These are phyloP conservation scores for Drosophila orosa DNA, from an alignment of 1,140 invertebrate species.

Conservation along the genomic window DNA sequence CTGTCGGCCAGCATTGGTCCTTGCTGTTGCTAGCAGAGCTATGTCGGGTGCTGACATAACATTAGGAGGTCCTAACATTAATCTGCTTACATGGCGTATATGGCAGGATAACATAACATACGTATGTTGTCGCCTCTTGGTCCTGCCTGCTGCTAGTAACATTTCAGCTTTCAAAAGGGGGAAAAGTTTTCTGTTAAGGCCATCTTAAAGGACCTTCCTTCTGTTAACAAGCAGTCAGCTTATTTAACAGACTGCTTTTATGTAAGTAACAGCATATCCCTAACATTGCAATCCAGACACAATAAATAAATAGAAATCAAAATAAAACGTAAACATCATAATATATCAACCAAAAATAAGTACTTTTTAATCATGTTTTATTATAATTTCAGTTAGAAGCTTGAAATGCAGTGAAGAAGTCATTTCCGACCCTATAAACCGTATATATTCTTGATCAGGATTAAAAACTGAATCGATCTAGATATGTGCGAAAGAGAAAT, in stretches of 20 bases:
- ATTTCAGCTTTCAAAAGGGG: neutral
- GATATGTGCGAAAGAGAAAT: too few relatives aligned
- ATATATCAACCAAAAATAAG: too few relatives aligned
- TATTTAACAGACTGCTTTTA: neutral
- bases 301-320: neutral
- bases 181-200: neutral
- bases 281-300: neutral
- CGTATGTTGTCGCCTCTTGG: too few relatives aligned
- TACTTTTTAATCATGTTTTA: too few relatives aligned
- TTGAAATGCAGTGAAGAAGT: too few relatives aligned
- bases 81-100: neutral
- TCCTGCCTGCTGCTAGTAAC: neutral
- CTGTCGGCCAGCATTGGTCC: conserved; percentile 5
- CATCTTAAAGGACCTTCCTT: neutral
- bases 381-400: too few relatives aligned
- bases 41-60: neutral
- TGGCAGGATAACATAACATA: neutral
- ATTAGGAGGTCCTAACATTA: neutral
- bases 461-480: too few relatives aligned
- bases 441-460: too few relatives aligned
- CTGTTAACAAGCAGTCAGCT: neutral
- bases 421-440: too few relatives aligned
- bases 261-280: neutral
- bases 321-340: too few relatives aligned
- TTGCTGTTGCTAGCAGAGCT: neutral